A percentile compares a stretch with the other conserved stretches of the same genome.
Conservation (phyloP, 2,113 vertebrate genomes). For the Campylomormyrus numenius region DNA sequence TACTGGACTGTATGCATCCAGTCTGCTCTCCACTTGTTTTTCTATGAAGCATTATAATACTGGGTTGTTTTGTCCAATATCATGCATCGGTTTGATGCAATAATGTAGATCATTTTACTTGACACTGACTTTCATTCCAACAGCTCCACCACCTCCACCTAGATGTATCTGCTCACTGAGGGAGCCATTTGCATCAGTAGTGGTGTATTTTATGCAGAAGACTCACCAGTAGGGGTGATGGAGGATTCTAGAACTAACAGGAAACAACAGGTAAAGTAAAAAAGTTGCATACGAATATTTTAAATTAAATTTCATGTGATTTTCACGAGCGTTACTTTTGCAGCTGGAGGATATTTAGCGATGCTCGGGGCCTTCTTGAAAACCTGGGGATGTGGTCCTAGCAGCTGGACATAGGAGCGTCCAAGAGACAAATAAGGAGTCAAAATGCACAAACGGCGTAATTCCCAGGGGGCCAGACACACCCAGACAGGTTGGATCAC, state of each 20-base stretch:
- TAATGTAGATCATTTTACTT: neutral
- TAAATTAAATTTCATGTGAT: neutral
- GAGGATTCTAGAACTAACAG: neutral
- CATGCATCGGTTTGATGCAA: neutral
- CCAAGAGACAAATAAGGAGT: neutral
- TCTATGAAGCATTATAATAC: neutral
- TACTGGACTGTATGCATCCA: neutral
- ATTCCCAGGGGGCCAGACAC: neutral
- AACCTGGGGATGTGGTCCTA: neutral
- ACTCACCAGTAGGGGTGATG: neutral
- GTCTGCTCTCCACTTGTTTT: neutral
- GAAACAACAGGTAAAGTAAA: neutral
- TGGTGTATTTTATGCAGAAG: neutral
- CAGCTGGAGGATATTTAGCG: neutral
- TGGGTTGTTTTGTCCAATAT: neutral
- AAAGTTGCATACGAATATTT: neutral
- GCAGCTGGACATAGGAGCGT: neutral
- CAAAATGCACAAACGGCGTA: neutral
- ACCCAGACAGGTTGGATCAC: neutral
- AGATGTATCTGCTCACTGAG: neutral
- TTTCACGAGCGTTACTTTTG: neutral
- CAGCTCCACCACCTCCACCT: neutral
- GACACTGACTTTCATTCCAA: neutral
- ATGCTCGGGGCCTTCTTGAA: neutral
- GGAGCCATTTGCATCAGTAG: neutral